Percentiles rank a stretch among this genome's conserved stretches.
phyloP scores from a whole-genome alignment of 2,888 invertebrate species.

The Seira musarum region DNA sequence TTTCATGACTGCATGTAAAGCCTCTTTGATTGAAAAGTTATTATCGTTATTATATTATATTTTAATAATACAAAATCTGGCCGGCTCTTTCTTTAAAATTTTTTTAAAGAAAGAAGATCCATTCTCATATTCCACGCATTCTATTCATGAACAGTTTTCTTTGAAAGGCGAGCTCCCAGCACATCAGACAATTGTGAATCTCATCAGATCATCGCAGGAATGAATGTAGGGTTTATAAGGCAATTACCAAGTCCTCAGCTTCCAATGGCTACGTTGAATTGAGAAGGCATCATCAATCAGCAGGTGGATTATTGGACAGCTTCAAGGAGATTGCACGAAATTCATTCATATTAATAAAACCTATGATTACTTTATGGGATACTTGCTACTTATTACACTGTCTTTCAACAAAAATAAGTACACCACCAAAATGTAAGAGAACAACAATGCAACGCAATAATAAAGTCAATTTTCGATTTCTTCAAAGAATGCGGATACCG shows the following conservation, averaged over 20 bases:
- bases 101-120: too few species aligned
- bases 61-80: slow-evolving; percentile 18
- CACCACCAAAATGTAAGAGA: too few species aligned
- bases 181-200: background rate
- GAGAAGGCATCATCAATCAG: slow-evolving; percentile 47
- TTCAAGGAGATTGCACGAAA: slow-evolving; percentile 34
- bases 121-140: too few species aligned
- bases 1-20: slow-evolving; percentile 28
- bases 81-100: slow-evolving; percentile 20
- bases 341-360: slow-evolving; percentile 45
- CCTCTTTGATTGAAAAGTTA: slow-evolving; percentile 41
- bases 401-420: too few species aligned
- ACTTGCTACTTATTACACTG: slow-evolving; percentile 38
- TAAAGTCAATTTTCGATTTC: slow-evolving; percentile 26
- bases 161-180: too few species aligned
- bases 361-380: slow-evolving; percentile 50
- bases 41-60: too few species aligned
- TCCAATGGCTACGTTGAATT: background rate
- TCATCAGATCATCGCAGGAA: background rate
- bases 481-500: slow-evolving; percentile 42
- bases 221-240: background rate
- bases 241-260: slow-evolving; percentile 18
- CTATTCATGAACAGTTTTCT: too few species aligned
- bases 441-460: slow-evolving; percentile 17
- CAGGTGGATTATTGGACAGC: slow-evolving; percentile 53